Base-by-base conservation (phyloP, 1,140 invertebrate species). In the Drosophila asahinai region DNA sequence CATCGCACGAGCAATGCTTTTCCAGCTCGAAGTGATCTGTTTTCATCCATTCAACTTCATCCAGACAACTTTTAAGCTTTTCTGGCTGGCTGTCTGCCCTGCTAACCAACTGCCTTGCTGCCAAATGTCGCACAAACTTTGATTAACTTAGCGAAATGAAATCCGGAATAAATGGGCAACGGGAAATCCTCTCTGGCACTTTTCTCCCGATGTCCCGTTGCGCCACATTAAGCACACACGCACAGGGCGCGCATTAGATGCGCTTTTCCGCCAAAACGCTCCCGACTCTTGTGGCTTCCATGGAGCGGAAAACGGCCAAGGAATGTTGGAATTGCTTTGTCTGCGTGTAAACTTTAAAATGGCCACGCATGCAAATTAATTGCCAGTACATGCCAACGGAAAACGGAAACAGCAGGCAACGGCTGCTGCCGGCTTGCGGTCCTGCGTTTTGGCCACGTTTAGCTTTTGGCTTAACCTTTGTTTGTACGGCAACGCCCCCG, bases 281-380 rank as follows among this genome's bases (percentile, higher is more conserved):
- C 17, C 7, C 19, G 60, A 27, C 22, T 38, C 30, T 63, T 64
- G 36, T 5, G 40, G 63, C 33, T 68, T 70, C 33, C 63, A 47
- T 47, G 9, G 47, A 54, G 66, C 62, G 62, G 19, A 71, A 57
- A 45, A 12, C 51, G 12, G 30, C 25, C 17, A 40, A 43, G 60
- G 38, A 74, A 49, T 59, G 62, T 43, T 43, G 36, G 38, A 47
- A 76, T 45, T 30, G 52, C 70, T 52, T 72, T 81, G 49, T 45
- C 47, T 55, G 36, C 27, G 27, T 61, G 38, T 52, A 75, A 71
- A 72, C 74, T 84, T 64, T 60, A 66, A 81, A 84, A 72, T 74
- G 57, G 58, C 68, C 49, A 52, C 49, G 80, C 67, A 87, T 77
- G 83, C 80, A 87, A 86, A 86, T 86, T 86, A 86, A 86, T 86